Evolutionary conservation across 2,113 vertebrate species (phyloP).

Genomic region (Sphaerodactylus townsendi): DNA sequence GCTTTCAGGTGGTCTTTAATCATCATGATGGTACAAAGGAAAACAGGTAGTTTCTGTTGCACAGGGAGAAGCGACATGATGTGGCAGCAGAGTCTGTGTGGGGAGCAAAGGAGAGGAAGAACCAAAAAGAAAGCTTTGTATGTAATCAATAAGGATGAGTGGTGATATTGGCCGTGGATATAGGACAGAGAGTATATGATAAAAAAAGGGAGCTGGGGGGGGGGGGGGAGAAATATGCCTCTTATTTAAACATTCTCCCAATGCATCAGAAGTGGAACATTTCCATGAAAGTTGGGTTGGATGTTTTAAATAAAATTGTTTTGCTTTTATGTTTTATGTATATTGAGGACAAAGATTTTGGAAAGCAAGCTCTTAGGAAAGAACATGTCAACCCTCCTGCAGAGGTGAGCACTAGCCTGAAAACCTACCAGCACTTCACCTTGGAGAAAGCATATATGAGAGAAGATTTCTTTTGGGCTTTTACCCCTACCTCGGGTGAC

Average conservation of each 20-base stretch:
- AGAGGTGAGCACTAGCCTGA: slow-evolving; percentile 96
- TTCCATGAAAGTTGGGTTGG: not conserved
- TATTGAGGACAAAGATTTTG: slow-evolving; percentile 94
- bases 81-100: not conserved
- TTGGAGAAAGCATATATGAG: slow-evolving; percentile 97
- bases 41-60: not conserved
- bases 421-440: slow-evolving; percentile 99
- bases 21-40: not conserved
- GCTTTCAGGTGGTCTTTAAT: not conserved
- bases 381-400: slow-evolving; percentile 96
- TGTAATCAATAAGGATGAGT: not conserved
- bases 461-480: slow-evolving; percentile 99
- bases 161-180: not conserved
- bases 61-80: not conserved
- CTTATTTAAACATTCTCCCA: not conserved
- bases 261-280: not conserved
- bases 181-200: not conserved
- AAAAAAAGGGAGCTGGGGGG: not conserved
- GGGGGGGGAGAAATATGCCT: not conserved
- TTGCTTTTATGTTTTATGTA: slow-evolving; percentile 22
- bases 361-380: slow-evolving; percentile 91
- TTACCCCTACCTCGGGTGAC: slow-evolving; percentile 92
- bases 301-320: not conserved
- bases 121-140: not conserved
- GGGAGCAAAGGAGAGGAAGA: not conserved